Evolutionary conservation across 2,797 vertebrate genomes (phyloP), one percentile per base, ranked within the genome.

Genomic region (Rousettus madagascariensis): DNA sequence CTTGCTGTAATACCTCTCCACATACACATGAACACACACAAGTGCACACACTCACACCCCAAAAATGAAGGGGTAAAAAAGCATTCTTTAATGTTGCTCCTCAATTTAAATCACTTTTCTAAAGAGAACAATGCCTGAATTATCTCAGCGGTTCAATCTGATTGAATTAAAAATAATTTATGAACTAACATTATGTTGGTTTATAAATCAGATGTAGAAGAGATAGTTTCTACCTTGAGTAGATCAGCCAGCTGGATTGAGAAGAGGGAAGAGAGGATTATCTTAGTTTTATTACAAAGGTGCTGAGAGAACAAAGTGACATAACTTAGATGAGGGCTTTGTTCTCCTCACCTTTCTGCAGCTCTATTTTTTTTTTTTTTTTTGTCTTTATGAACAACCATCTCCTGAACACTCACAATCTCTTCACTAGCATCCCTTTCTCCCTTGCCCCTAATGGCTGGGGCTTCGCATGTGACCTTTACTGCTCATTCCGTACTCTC

Each of bases 401-500:
- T 20, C 24, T 49, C 41, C 59, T 1, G 2, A 36, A 69, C 36
- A 30, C 46, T 43, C 6, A 30, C 16, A 36, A 17, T 43, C 55
- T 22, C 3, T 41, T 75, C 20, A 19, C 65, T 22, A 22, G 28
- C 8, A 12, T 43, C 15, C 22, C 28, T 63, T 41, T 72, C 66
- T n/a, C 3, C 15, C 49, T 2, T 0, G 3, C 12, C 43, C 13
- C 26, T 20, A 20, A 8, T 5, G 12, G 1, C 49, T 49, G 15
- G 4, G 49, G 22, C 15, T 38, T 66, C 9, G 2, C 41, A 13
- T 22, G 11, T 7, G 13, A 26, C 51, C 10, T 53, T 30, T 43
- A 26, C 19, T 43, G 33, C 2, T 61, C 24, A 0, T 15, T 15
- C 28, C 1, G 0, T 1, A 19, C 6, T 0, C 59, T 66, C 75